Conservation (phyloP, 2,888 invertebrate genomes). For the Tetragonula carbonaria region DNA sequence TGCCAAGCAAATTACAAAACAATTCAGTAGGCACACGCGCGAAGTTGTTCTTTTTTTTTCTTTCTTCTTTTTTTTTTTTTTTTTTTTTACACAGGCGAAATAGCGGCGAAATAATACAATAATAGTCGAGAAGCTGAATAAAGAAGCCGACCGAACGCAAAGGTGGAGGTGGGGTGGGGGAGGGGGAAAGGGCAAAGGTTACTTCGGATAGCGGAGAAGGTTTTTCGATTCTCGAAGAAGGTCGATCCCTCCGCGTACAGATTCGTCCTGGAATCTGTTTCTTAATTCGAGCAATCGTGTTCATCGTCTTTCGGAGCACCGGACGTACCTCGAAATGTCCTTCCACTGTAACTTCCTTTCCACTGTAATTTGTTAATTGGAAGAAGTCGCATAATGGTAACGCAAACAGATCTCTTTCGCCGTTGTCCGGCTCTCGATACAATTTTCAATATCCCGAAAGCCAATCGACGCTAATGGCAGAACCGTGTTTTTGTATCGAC, state of each 20-base stretch:
- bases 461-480: not conserved
- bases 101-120: constrained; percentile 67
- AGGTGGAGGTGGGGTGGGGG: not conserved
- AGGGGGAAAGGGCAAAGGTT: constrained; percentile 3
- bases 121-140: constrained; percentile 64
- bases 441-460: not conserved
- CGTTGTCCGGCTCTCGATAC: no score
- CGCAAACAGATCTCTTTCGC: no score
- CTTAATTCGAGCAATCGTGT: no score
- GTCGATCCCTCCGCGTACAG: constrained; percentile 28
- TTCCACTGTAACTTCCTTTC: no score
- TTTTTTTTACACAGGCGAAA: constrained; percentile 68
- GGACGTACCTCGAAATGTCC: no score
- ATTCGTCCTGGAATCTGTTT: no score
- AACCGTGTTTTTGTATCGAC: constrained; percentile 38
- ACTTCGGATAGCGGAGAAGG: not conserved
- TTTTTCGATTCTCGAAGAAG: constrained; percentile 39
- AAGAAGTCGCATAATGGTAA: no score
- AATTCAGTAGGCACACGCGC: constrained; percentile 70
- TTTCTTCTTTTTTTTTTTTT: no score
- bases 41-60: not conserved
- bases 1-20: constrained; percentile 70
- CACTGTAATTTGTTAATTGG: no score
- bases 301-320: no score
- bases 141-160: constrained; percentile 62